A percentile compares a stretch with the other conserved stretches of the same genome.
phyloP scores from a whole-genome alignment of 1,140 invertebrate species.

The Micrasema longulum region DNA sequence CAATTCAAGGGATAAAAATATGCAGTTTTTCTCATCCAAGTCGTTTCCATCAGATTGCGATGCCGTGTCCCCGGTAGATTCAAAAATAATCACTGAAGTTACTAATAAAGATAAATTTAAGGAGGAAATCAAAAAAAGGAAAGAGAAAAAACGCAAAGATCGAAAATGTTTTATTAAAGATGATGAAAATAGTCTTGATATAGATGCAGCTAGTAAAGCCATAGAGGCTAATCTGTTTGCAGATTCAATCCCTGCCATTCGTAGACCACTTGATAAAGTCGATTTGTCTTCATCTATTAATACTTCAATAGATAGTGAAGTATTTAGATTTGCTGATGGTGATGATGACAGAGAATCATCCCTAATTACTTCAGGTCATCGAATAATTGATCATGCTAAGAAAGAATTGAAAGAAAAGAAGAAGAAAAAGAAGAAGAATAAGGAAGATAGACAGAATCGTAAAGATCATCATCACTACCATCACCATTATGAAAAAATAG shows the following conservation, averaged over 20 bases:
- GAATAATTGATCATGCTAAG: slow-evolving; percentile 63
- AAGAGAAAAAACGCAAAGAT: slow-evolving; percentile 80
- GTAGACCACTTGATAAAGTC: slow-evolving; percentile 58
- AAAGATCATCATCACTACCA: slow-evolving; percentile 76
- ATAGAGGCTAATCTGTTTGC: slow-evolving; percentile 83
- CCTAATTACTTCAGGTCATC: slow-evolving; percentile 59
- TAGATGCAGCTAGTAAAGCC: slow-evolving; percentile 82
- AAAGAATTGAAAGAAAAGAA: slow-evolving; percentile 81
- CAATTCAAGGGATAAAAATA: slow-evolving; percentile 45
- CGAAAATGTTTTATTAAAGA: slow-evolving; percentile 67
- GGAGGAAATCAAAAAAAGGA: slow-evolving; percentile 71
- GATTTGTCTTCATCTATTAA: slow-evolving; percentile 53
- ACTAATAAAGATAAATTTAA: slow-evolving; percentile 61
- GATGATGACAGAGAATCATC: slow-evolving; percentile 65
- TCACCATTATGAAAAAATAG: slow-evolving; percentile 63
- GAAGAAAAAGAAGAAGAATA: slow-evolving; percentile 85
- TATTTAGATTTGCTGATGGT: slow-evolving; percentile 71
- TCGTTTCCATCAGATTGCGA: slow-evolving; percentile 42
- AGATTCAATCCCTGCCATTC: slow-evolving; percentile 63
- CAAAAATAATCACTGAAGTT: slow-evolving; percentile 55
- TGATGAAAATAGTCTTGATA: slow-evolving; percentile 83
- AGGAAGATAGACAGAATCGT: slow-evolving; percentile 79
- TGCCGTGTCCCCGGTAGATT: slow-evolving; percentile 41
- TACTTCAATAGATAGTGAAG: slow-evolving; percentile 64
- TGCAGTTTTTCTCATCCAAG: slow-evolving; percentile 46